Evolutionary conservation across 2,797 vertebrate species (phyloP), one percentile per base, ranked within the genome.

Genomic region (Scomberomorus guttatus): DNA sequence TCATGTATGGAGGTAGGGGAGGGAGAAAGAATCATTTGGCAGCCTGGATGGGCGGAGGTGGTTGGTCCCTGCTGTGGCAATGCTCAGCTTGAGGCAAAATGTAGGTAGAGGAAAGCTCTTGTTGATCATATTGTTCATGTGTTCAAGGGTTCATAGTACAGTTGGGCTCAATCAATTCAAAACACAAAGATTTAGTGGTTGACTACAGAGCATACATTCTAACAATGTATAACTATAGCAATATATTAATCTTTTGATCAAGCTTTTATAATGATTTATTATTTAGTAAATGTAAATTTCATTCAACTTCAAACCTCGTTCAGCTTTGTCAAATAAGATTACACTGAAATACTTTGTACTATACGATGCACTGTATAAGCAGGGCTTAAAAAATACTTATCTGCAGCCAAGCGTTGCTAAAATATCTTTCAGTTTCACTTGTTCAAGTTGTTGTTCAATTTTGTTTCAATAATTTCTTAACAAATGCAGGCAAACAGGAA

Each of bases 11-110:
- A 55, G 48, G 39, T 3, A 84, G 75, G 63, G 72, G 81, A 70
- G 84, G 79, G 70, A 69, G 60, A 37, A 39, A 22, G 25, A 57
- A 44, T 57, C 1, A 70, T 75, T 79, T 72, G 60, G 56, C 56
- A 70, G 39, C 3, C 22, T 24, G 39, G 2, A 50, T 56, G 67
- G 48, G 52, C 52, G 60, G 60, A 80, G 37, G 67, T 55, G 37
- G 50, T 32, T 5, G 1, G 8, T 34, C 32, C 22, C 29, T 51
- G 29, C 6, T 15, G 10, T 61, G 32, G 58, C 13, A 1, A 34
- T 17, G 6, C 56, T 48, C 13, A 27, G 25, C 34, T 63, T 0
- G 0, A 3, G 0, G 0, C 12, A 24, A 57, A 50, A 46, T 55
- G 57, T 2, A 27, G 8, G n/a, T 2, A 13, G 5, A 20, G 3